A percentile compares a stretch with the other conserved stretches of the same genome.
Conservation (phyloP, 1,140 invertebrate species). For the Uloborus diversus region DNA sequence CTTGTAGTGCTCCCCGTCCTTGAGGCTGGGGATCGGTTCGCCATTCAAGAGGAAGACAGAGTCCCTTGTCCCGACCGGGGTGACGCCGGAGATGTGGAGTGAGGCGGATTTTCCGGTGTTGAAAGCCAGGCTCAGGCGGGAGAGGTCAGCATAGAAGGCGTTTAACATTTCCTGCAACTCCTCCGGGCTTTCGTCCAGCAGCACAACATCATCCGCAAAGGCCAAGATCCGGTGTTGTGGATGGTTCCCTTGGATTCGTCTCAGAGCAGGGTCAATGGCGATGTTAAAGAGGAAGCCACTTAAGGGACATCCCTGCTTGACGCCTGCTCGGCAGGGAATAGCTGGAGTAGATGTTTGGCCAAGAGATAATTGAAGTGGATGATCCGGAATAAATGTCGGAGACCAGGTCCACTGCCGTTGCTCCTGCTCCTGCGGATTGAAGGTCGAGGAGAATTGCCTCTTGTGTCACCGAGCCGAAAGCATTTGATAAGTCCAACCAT, state of each 20-base stretch:
- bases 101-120: not conserved
- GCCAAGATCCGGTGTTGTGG: not conserved
- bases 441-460: constrained; percentile 56
- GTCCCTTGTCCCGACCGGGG: not conserved
- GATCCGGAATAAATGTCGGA: constrained; percentile 12
- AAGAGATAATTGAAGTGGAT: not conserved
- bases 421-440: not conserved
- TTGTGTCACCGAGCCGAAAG: constrained; percentile 64
- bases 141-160: too few relatives aligned
- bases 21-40: not conserved
- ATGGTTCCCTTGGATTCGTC: not conserved
- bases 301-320: constrained; percentile 63
- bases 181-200: not conserved
- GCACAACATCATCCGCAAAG: not conserved
- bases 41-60: not conserved
- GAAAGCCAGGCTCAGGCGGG: not conserved
- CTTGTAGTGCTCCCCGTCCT: not conserved
- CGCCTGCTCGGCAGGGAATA: constrained; percentile 57
- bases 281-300: constrained; percentile 62
- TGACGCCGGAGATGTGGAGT: not conserved
- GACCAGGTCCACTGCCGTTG: constrained; percentile 38
- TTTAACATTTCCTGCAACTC: not conserved
- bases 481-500: constrained; percentile 60
- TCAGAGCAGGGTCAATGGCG: constrained; percentile 59
- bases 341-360: not conserved